Base-by-base conservation (phyloP, 2,888 invertebrate genomes). In the Thymelicus lineola region DNA sequence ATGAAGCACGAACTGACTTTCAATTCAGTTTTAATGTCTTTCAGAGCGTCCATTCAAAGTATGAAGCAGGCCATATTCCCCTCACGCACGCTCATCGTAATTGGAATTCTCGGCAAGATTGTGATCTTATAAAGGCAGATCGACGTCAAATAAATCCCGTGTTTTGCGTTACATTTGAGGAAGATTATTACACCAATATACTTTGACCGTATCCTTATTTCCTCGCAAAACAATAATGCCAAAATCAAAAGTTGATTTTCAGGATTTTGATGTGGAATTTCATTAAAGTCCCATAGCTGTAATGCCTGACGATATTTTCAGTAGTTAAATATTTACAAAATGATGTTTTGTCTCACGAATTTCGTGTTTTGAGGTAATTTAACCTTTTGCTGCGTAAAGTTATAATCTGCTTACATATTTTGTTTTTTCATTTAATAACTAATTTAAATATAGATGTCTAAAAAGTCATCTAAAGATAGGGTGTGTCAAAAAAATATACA, bases 31-130 rank as follows among this genome's bases (percentile, higher is more conserved):
- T 45, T 15, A 60, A 60, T 45, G 20, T 14, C 55, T 60, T 17
- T 60, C 59, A 20, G 42, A 20, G 28, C 62, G 15, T 48, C 36
- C 38, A 53, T 63, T 63, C 63, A 63, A 63, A 53, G 14, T 55
- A 42, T 42, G 28, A 28, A 7, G 53, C 7, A 50, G 53, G 50
- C 36, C 17, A 15, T 36, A 86, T 87, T 86, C 88, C 71, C 71
- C 79, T 80, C 88, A 88, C 88, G 86, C 81, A 79, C 82, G 75
- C 38, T 42, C 80, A 71, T 75, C 81, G 86, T 90, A 89, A 91
- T 91, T 90, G 89, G 87, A 90, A 90, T 90, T 89, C 87, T 83
- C 82, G 71, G 76, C 79, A 81, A 86, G 86, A 87, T 86, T 85
- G 82, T 85, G 86, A 87, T 89, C 86, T 85, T 84, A 84, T 86